Conservation (phyloP, 2,888 invertebrate species). For the Aromia moschata region DNA sequence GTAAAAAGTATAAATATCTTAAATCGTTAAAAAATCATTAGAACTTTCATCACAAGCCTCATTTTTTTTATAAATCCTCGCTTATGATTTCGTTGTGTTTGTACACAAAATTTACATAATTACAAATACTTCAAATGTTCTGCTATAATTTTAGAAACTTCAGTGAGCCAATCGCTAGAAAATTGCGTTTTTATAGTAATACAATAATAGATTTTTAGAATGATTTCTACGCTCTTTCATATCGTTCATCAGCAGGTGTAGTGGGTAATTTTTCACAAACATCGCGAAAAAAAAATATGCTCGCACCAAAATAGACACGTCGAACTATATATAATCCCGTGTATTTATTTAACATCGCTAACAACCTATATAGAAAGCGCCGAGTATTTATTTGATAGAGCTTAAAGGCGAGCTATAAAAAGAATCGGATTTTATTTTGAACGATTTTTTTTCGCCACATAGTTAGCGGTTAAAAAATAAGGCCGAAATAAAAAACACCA, state of each 20-base stretch:
- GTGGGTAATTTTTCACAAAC: not conserved
- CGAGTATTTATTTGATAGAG: not conserved
- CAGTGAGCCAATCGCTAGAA: too few relatives aligned
- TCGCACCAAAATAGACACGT: not conserved
- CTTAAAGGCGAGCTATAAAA: constrained; percentile 3
- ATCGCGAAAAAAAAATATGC: not conserved
- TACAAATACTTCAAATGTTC: too few relatives aligned
- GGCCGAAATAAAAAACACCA: constrained; percentile 1
- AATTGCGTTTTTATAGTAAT: too few relatives aligned
- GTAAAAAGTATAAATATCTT: too few relatives aligned
- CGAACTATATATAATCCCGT: not conserved
- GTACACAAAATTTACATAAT: too few relatives aligned
- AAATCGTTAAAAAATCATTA: too few relatives aligned
- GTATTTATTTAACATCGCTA: constrained; percentile 5
- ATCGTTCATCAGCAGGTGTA: not conserved
- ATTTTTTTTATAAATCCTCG: too few relatives aligned
- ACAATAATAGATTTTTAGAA: too few relatives aligned
- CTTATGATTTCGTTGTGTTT: too few relatives aligned
- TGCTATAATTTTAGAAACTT: too few relatives aligned
- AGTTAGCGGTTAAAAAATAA: constrained; percentile 2
- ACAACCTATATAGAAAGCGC: not conserved
- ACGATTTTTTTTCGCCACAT: not conserved
- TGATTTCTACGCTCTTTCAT: too few relatives aligned
- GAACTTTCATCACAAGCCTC: too few relatives aligned
- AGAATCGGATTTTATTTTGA: not conserved